phyloP scores from a whole-genome alignment of 2,797 vertebrate genomes.

The Megalops cyprinoides region DNA sequence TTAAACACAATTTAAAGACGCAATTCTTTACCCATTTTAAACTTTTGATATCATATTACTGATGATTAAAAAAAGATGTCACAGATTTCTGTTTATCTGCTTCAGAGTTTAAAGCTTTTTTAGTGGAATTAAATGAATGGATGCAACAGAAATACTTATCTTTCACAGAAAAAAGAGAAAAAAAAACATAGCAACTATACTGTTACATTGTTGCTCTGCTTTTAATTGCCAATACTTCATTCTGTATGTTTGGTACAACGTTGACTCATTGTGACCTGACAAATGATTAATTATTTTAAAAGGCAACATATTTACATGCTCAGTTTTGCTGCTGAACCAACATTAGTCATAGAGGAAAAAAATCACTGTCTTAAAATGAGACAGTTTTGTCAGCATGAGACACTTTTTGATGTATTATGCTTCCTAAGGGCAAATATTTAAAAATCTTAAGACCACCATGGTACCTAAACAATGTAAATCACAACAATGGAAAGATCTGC shows the following conservation, averaged over 20 bases:
- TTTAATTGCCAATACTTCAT: constrained; percentile 51
- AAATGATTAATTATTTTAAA: constrained; percentile 81
- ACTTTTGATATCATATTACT: constrained; percentile 55
- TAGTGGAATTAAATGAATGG: constrained; percentile 59
- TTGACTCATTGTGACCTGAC: constrained; percentile 59
- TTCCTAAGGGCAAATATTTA: constrained; percentile 73
- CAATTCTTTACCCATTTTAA: constrained; percentile 70
- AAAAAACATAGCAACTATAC: constrained; percentile 39
- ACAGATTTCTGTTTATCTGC: constrained; percentile 60
- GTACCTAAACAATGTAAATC: constrained; percentile 71
- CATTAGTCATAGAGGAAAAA: constrained; percentile 84
- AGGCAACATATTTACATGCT: constrained; percentile 76
- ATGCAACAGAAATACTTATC: constrained; percentile 28
- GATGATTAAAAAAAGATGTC: constrained; percentile 57
- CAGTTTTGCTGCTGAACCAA: constrained; percentile 72
- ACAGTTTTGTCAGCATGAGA: constrained; percentile 72
- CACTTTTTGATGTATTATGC: constrained; percentile 68
- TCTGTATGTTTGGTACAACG: constrained; percentile 45
- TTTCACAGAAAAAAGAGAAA: constrained; percentile 35
- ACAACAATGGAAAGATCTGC: constrained; percentile 54
- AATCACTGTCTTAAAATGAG: constrained; percentile 77
- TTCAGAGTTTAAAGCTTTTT: constrained; percentile 32
- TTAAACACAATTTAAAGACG: constrained; percentile 92
- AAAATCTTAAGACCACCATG: constrained; percentile 76
- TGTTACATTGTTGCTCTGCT: constrained; percentile 39